phyloP scores from a whole-genome alignment of 2,888 invertebrate species.

The Ennomos quercinarius region DNA sequence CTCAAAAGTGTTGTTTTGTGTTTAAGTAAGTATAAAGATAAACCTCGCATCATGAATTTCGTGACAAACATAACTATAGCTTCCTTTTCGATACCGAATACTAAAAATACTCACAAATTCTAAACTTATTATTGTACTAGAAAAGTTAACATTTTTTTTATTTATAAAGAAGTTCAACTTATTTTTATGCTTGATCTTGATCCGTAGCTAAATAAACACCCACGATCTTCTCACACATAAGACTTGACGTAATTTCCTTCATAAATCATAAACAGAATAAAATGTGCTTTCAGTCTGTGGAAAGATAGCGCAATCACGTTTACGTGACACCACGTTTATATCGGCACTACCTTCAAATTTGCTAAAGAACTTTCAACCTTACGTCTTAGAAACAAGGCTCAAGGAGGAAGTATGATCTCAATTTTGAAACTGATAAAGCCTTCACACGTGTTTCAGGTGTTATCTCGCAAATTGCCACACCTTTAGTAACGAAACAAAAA shows the following conservation, averaged over 20 bases:
- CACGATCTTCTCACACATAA: constrained; percentile 22
- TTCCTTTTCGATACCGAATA: not conserved
- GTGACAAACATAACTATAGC: constrained; percentile 1
- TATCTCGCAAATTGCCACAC: constrained; percentile 40
- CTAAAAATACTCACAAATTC: not conserved
- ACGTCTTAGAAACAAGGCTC: constrained; percentile 9
- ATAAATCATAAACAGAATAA: constrained; percentile 39
- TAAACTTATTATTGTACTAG: too few relatives aligned
- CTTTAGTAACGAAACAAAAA: constrained; percentile 28
- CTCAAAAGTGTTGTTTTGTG: too few relatives aligned
- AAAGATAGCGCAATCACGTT: constrained; percentile 33
- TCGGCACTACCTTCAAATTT: constrained; percentile 23
- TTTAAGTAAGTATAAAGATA: too few relatives aligned
- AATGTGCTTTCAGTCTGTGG: constrained; percentile 34
- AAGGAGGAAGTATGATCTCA: constrained; percentile 8
- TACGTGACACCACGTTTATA: constrained; percentile 34
- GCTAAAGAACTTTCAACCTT: constrained; percentile 19
- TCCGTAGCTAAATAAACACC: constrained; percentile 23
- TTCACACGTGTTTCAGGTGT: constrained; percentile 32
- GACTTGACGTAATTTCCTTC: constrained; percentile 18
- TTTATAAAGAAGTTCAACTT: too few relatives aligned
- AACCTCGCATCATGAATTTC: too few relatives aligned
- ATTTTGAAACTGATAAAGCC: constrained; percentile 17
- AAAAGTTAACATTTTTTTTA: too few relatives aligned
- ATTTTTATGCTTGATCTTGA: not conserved